Conservation (phyloP, 1,140 invertebrate genomes). For the Brachionus rotundiformis region DNA sequence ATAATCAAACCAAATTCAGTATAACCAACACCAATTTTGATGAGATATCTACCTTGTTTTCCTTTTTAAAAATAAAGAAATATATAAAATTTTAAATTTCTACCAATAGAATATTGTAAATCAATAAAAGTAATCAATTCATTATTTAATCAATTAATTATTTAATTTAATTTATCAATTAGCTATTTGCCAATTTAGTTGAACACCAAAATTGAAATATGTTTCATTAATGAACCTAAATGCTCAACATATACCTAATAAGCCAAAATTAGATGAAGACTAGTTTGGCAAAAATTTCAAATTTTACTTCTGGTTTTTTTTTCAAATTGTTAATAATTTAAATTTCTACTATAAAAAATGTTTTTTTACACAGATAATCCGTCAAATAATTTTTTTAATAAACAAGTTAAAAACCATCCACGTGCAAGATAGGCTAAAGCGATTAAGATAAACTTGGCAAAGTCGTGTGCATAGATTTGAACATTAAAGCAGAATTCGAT, state of each 20-base stretch:
- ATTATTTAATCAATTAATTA: conserved; percentile 36
- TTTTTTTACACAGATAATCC: not conserved
- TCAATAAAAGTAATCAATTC: not conserved
- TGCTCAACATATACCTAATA: conserved; percentile 13
- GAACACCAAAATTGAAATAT: conserved; percentile 35
- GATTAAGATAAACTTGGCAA: conserved; percentile 41
- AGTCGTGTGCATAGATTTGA: not conserved
- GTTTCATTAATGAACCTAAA: conserved; percentile 35
- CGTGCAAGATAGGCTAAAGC: conserved; percentile 42
- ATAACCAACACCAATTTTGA: conserved; percentile 16
- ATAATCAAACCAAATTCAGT: not conserved
- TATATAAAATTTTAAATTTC: not conserved
- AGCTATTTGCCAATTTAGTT: not conserved
- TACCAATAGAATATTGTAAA: not conserved
- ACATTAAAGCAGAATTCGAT: not conserved
- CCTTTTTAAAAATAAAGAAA: not conserved
- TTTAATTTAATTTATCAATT: conserved; percentile 47
- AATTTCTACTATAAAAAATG: not conserved
- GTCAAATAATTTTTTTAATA: not conserved
- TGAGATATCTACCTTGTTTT: not conserved
- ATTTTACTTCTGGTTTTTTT: conserved; percentile 15
- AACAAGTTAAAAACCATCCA: conserved; percentile 32
- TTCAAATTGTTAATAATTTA: no score
- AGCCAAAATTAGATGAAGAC: not conserved
- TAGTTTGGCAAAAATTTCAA: not conserved